These are phyloP conservation scores for Lithophane leautieri DNA, from an alignment of 2,888 invertebrate species.

Conservation along the genomic window DNA sequence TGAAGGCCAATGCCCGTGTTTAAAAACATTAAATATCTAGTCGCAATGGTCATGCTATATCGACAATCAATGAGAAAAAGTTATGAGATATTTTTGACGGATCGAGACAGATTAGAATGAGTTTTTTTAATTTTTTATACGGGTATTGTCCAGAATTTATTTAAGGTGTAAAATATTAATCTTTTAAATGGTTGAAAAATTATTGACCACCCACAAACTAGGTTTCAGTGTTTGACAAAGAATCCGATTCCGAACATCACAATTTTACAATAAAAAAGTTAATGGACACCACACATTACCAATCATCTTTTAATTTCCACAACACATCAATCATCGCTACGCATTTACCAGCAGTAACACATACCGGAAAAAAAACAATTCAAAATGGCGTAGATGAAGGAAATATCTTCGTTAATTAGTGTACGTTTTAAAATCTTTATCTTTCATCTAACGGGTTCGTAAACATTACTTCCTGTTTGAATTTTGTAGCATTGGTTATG, in stretches of 20 bases:
- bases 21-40: not conserved
- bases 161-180: not conserved
- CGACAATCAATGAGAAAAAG: too few relatives aligned
- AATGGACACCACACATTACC: slow-evolving; percentile 33
- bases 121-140: too few relatives aligned
- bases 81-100: not conserved
- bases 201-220: slow-evolving; percentile 13
- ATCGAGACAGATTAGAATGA: too few relatives aligned
- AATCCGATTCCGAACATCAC: slow-evolving; percentile 12
- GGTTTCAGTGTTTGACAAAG: slow-evolving; percentile 32
- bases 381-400: slow-evolving; percentile 34
- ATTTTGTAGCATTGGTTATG: not conserved
- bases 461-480: slow-evolving; percentile 53
- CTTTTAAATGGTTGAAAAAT: slow-evolving; percentile 2
- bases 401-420: slow-evolving; percentile 52
- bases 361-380: slow-evolving; percentile 32
- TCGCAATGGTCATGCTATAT: not conserved
- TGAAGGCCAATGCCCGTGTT: not conserved
- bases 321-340: slow-evolving; percentile 50
- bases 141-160: not conserved
- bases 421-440: slow-evolving; percentile 48
- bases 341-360: slow-evolving; percentile 37
- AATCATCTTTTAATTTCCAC: slow-evolving; percentile 36
- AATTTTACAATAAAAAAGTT: slow-evolving; percentile 22
- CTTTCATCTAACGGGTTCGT: slow-evolving; percentile 59